phyloP scores from a whole-genome alignment of 2,888 invertebrate species.

The Zonitis immaculata region DNA sequence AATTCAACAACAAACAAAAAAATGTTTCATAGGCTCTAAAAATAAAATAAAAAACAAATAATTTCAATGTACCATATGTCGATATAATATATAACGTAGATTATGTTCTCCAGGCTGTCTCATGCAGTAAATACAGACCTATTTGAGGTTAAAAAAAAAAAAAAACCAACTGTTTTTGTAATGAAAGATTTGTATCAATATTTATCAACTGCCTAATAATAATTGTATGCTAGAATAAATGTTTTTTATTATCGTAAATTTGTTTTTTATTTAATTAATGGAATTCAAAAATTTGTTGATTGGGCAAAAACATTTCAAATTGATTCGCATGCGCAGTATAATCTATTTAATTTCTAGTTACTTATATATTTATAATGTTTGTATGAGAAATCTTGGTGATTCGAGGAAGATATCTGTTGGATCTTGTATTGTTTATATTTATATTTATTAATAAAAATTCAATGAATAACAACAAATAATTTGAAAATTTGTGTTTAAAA shows the following conservation, averaged over 20 bases:
- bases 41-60: too few species aligned
- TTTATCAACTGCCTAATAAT: conserved; percentile 46
- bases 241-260: conserved; percentile 24
- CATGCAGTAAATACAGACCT: conserved; percentile 23
- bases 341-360: neutral
- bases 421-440: neutral
- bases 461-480: neutral
- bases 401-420: neutral
- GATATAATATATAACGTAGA: conserved; percentile 49
- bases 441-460: neutral
- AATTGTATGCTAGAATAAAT: conserved; percentile 40
- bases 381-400: neutral
- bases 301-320: too few species aligned
- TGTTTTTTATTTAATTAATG: neutral
- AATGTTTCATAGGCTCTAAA: conserved; percentile 43
- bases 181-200: conserved; percentile 45
- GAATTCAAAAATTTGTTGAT: neutral
- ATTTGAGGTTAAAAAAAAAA: conserved; percentile 26
- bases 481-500: neutral
- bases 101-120: conserved; percentile 29
- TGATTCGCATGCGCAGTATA: neutral
- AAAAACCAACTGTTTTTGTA: conserved; percentile 45
- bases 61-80: conserved; percentile 50
- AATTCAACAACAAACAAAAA: conserved; percentile 3
- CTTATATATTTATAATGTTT: neutral